Evolutionary conservation across 2,113 vertebrate genomes (phyloP).

Genomic region (Lophius piscatorius): DNA sequence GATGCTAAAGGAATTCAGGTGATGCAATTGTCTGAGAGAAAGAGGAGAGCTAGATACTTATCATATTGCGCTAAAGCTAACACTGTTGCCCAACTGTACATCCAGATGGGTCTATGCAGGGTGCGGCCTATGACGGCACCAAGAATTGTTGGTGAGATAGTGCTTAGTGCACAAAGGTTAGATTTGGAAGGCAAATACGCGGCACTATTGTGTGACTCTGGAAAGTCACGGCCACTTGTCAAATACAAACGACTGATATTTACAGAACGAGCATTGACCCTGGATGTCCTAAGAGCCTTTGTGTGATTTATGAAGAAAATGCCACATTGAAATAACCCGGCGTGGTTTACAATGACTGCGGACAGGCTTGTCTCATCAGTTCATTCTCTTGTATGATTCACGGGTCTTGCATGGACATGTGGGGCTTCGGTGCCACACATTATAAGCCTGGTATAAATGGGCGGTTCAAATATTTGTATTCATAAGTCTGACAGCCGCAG

Average conservation of each 20-base stretch:
- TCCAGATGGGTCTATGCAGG: conserved; percentile 70
- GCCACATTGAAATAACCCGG: conserved; percentile 51
- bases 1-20: conserved; percentile 55
- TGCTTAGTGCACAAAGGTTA: conserved; percentile 74
- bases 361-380: conserved; percentile 65
- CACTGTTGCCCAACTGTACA: conserved; percentile 66
- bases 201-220: conserved; percentile 67
- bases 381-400: conserved; percentile 54
- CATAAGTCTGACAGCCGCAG: conserved; percentile 31
- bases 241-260: conserved; percentile 68
- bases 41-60: conserved; percentile 63
- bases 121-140: conserved; percentile 68
- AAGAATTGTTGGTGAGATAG: conserved; percentile 70
- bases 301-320: conserved; percentile 70
- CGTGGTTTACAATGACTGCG: conserved; percentile 41
- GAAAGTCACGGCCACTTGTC: conserved; percentile 76
- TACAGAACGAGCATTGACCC: conserved; percentile 72
- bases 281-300: conserved; percentile 58
- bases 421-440: conserved; percentile 21
- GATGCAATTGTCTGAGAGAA: conserved; percentile 55
- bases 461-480: conserved; percentile 49
- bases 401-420: conserved; percentile 60
- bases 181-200: conserved; percentile 77
- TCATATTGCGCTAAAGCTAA: conserved; percentile 67
- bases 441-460: conserved; percentile 15